phyloP scores from a whole-genome alignment of 2,888 invertebrate genomes.

The Lacanobia wlatinum region DNA sequence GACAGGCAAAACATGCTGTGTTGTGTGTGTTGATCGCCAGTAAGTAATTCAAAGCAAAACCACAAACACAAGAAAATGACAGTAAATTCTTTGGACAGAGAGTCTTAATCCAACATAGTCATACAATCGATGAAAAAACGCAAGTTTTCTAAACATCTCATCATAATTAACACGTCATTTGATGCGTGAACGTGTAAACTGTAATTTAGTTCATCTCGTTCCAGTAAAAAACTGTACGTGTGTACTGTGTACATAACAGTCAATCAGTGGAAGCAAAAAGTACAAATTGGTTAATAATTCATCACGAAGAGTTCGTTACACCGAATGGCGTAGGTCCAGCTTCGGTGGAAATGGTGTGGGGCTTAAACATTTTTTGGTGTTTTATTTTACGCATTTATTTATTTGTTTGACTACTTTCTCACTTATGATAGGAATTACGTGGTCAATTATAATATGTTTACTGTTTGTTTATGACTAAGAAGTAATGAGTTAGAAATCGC shows the following conservation, averaged over 20 bases:
- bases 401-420: no score
- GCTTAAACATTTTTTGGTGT: background rate
- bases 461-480: no score
- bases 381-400: background rate
- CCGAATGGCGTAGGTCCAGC: slow-evolving; percentile 44
- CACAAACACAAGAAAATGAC: slow-evolving; percentile 50
- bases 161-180: slow-evolving; percentile 49
- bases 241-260: slow-evolving; percentile 53
- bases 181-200: slow-evolving; percentile 64
- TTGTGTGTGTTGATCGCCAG: background rate
- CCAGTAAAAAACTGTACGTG: slow-evolving; percentile 49
- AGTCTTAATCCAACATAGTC: slow-evolving; percentile 48
- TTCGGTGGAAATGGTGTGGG: slow-evolving; percentile 16
- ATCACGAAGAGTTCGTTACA: slow-evolving; percentile 60
- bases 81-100: slow-evolving; percentile 56
- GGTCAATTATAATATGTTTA: no score
- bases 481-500: no score
- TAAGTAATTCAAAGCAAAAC: slow-evolving; percentile 5
- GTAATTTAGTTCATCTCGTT: slow-evolving; percentile 62
- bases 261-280: slow-evolving; percentile 62
- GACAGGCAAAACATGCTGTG: background rate
- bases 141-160: slow-evolving; percentile 58
- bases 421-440: no score
- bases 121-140: slow-evolving; percentile 39
- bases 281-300: slow-evolving; percentile 66